These are phyloP conservation scores for Piprites chloris DNA, from an alignment of 2,113 vertebrate genomes.

Conservation along the genomic window DNA sequence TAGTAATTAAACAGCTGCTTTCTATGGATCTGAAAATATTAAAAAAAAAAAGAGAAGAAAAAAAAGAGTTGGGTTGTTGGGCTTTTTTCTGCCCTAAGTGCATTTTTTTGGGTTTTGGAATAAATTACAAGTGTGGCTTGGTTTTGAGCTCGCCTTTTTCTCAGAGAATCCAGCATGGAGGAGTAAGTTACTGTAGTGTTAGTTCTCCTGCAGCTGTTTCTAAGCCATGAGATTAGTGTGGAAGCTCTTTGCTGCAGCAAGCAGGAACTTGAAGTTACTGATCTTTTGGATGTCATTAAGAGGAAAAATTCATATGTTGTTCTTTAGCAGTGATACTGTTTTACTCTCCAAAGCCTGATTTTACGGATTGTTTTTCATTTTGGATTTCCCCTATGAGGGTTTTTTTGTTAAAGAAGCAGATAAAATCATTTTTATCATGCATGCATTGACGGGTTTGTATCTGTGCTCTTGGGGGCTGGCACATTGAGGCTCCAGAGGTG, in stretches of 20 bases:
- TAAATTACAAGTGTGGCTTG: not conserved
- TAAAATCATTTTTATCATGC: conserved; percentile 24
- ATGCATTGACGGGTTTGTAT: conserved; percentile 18
- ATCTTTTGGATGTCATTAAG: conserved; percentile 56
- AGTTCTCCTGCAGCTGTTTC: conserved; percentile 49
- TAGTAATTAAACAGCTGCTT: not conserved
- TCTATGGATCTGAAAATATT: not conserved
- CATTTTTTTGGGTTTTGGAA: not conserved
- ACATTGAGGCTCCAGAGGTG: not conserved
- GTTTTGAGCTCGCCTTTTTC: conserved; percentile 17
- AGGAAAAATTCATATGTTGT: conserved; percentile 21
- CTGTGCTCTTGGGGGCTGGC: not conserved
- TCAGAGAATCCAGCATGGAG: not conserved
- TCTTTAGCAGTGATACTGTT: conserved; percentile 36
- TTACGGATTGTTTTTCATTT: conserved; percentile 7
- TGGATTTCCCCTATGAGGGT: not conserved
- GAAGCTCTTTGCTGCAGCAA: conserved; percentile 46
- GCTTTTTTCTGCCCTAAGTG: not conserved
- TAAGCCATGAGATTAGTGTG: conserved; percentile 41
- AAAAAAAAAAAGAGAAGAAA: not conserved
- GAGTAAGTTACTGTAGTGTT: not conserved
- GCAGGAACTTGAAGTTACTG: conserved; percentile 57
- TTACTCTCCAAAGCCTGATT: conserved; percentile 37
- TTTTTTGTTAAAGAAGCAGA: conserved; percentile 2
- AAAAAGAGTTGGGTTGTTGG: not conserved